phyloP scores from a whole-genome alignment of 1,140 invertebrate species.

The Heliconius congener region DNA sequence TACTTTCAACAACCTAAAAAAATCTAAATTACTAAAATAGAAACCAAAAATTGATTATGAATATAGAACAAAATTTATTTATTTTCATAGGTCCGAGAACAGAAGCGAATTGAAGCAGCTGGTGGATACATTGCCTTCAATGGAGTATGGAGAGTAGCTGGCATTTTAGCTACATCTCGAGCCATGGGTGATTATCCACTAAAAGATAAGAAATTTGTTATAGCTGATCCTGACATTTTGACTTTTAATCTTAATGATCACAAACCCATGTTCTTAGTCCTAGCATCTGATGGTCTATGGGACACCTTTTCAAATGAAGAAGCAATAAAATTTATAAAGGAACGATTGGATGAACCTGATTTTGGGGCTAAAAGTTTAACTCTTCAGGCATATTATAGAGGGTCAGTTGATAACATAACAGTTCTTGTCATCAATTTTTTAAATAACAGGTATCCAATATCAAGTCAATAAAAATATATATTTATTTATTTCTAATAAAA shows the following conservation, averaged over 20 bases:
- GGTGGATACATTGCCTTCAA: conserved; percentile 97
- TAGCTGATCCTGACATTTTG: conserved; percentile 96
- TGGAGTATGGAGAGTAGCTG: conserved; percentile 97
- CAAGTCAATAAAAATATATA: conserved; percentile 30
- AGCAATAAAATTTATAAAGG: conserved; percentile 92
- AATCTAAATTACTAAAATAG: not conserved
- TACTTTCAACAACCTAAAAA: not conserved
- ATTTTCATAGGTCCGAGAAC: conserved; percentile 87
- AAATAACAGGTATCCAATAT: conserved; percentile 76
- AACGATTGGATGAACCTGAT: conserved; percentile 90
- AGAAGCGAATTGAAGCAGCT: conserved; percentile 93
- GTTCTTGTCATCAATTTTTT: conserved; percentile 95
- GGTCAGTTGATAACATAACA: conserved; percentile 97
- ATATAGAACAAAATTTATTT: not conserved
- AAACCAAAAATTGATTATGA: not conserved
- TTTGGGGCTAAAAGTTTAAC: conserved; percentile 95
- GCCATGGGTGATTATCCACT: conserved; percentile 97
- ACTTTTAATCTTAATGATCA: conserved; percentile 94
- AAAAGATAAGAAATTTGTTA: conserved; percentile 96
- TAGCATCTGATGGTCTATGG: conserved; percentile 98
- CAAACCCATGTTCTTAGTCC: conserved; percentile 93
- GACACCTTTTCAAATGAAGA: conserved; percentile 97
- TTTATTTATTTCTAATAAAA: not conserved
- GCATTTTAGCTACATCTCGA: conserved; percentile 96
- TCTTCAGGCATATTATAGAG: conserved; percentile 94